phyloP scores from a whole-genome alignment of 2,888 invertebrate species.

The Pristionchus maxplancki region DNA sequence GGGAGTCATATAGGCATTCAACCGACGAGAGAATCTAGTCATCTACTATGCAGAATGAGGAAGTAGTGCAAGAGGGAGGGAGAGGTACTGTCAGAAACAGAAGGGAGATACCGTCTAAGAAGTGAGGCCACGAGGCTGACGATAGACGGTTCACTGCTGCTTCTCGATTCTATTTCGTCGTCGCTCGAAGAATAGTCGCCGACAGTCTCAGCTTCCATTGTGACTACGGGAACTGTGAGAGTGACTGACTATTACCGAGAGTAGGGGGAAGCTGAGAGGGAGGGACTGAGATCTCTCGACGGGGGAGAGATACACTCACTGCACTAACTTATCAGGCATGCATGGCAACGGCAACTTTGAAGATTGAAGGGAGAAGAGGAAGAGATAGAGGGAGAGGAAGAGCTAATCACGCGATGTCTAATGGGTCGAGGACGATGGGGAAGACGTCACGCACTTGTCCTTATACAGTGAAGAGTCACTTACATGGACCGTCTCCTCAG shows the following conservation, averaged over 20 bases:
- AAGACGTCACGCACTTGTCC: not conserved
- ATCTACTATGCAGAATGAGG: constrained; percentile 1
- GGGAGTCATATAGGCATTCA: not conserved
- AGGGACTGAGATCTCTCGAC: constrained; percentile 3
- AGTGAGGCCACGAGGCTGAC: not conserved
- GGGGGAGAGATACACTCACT: not conserved
- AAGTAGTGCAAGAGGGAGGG: not conserved
- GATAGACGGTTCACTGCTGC: not conserved
- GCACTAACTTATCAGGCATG: constrained; percentile 49
- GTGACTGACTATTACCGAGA: constrained; percentile 36
- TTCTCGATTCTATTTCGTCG: constrained; percentile 13
- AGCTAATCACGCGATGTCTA: constrained; percentile 34
- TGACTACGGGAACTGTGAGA: constrained; percentile 33
- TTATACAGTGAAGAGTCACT: not conserved
- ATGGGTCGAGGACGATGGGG: not conserved
- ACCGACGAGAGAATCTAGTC: not conserved
- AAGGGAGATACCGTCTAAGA: constrained; percentile 20
- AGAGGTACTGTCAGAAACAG: not conserved
- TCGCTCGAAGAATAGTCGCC: not conserved
- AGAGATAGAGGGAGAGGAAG: not conserved
- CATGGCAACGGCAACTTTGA: constrained; percentile 44
- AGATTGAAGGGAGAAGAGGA: not conserved
- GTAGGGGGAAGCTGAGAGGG: not conserved
- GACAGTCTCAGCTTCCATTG: constrained; percentile 29
- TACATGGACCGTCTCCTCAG: not conserved